Evolutionary conservation across 2,888 invertebrate genomes (phyloP), one percentile per base, ranked within the genome.

Genomic region (Epirrita christyi): DNA sequence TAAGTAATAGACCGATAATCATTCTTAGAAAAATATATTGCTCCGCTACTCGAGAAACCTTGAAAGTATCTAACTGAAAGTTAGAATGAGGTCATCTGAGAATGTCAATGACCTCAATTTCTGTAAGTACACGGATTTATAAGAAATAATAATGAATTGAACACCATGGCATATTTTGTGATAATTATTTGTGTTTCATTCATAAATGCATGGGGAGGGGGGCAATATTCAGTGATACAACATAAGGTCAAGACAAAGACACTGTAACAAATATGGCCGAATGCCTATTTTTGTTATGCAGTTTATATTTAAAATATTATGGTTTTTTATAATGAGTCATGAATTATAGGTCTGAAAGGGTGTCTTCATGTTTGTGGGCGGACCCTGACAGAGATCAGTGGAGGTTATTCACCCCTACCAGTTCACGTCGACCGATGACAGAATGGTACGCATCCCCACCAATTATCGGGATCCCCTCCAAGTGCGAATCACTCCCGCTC

Each of bases 371-470:
- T 65, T 79, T 63, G 85, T 83, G 73, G 82, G 81, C 83, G 84
- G 82, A 74, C 70, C 81, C 73, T 76, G 75, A 75, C 80, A 69
- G 76, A 78, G 73, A 76, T 71, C n/a, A n/a, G n/a, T 73, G 80
- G 80, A 91, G 91, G 89, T 89, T 88, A 81, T 90, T 91, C 83
- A 92, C 92, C 92, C 92, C 92, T 90, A 86, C 91, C 88, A 85
- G 83, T 83, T 83, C 80, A 83, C 85, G 81, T 79, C 78, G 80
- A 76, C 78, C 81, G 81, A 77, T 75, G 75, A 88, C 81, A 83
- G 82, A 81, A 77, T 83, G 80, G 81, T 75, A 80, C 87, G 86
- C 92, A 92, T 91, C 92, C 92, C 92, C 92, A 89, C 92, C 92
- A 88, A 86, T 78, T 72, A 80, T 78, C 85, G 86, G 84, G 89